Conservation (phyloP, 2,888 invertebrate genomes). For the Noctua comes region DNA sequence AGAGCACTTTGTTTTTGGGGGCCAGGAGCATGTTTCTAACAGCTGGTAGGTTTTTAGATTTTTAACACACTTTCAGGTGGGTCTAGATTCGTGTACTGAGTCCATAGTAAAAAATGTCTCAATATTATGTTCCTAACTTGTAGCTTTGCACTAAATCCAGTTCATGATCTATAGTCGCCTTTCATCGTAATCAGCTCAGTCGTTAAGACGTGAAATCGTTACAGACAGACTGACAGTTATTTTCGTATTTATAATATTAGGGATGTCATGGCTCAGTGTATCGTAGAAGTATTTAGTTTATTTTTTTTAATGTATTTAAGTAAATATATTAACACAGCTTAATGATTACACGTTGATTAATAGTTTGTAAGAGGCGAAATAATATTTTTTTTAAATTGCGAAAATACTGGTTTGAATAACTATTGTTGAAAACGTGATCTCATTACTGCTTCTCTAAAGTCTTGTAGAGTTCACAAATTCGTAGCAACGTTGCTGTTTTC, state of each 20-base stretch:
- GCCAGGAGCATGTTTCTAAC: not conserved
- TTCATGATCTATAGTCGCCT: not conserved
- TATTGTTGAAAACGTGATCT: not conserved
- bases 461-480: constrained; percentile 4
- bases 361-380: not conserved
- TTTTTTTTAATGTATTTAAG: not conserved
- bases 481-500: not conserved
- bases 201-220: not conserved
- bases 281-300: not conserved
- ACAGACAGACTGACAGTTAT: not conserved
- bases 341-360: not conserved
- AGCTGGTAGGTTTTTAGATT: not conserved
- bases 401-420: not conserved
- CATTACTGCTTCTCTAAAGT: not conserved
- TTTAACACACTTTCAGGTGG: not conserved
- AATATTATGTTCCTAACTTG: not conserved
- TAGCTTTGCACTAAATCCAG: not conserved
- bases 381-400: not conserved
- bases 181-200: not conserved
- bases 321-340: too few relatives aligned
- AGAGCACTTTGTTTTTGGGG: constrained; percentile 18
- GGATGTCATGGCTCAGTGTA: not conserved
- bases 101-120: not conserved
- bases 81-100: not conserved
- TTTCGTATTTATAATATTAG: not conserved